Percentiles rank a stretch among this genome's conserved stretches.
phyloP scores from a whole-genome alignment of 2,888 invertebrate genomes.

The Trissoscelio sp. region DNA sequence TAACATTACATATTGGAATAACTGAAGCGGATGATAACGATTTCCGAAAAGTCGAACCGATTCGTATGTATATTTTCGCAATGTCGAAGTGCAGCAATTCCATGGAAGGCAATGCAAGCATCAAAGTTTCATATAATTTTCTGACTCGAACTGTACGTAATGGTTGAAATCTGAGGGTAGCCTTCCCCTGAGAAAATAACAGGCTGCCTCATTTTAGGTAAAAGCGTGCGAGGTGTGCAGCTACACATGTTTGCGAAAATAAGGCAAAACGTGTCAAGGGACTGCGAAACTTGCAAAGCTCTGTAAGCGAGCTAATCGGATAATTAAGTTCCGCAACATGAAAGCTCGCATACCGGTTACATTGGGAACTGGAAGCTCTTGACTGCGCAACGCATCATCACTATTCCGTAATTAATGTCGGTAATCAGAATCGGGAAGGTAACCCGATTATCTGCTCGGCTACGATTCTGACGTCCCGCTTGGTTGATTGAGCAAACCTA shows the following conservation, averaged over 20 bases:
- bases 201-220: conserved; percentile 38
- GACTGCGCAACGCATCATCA: conserved; percentile 78
- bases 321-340: conserved; percentile 78
- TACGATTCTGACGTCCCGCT: conserved; percentile 79
- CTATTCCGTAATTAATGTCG: conserved; percentile 81
- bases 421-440: conserved; percentile 81
- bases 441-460: conserved; percentile 79
- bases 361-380: conserved; percentile 74
- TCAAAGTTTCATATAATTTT: conserved; percentile 44
- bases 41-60: conserved; percentile 25
- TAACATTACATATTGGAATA: conserved; percentile 3
- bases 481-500: conserved; percentile 77
- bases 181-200: conserved; percentile 52
- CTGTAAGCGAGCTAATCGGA: conserved; percentile 75
- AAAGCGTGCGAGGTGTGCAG: conserved; percentile 43
- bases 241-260: conserved; percentile 60
- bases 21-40: conserved; percentile 3
- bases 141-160: conserved; percentile 6
- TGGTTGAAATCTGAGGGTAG: conserved; percentile 33
- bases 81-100: not conserved
- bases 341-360: conserved; percentile 70
- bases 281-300: conserved; percentile 65
- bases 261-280: conserved; percentile 56
- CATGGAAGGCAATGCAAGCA: conserved; percentile 20
- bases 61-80: conserved; percentile 15